phyloP scores from a whole-genome alignment of 2,797 vertebrate species.

The Spinus olivaceus region DNA sequence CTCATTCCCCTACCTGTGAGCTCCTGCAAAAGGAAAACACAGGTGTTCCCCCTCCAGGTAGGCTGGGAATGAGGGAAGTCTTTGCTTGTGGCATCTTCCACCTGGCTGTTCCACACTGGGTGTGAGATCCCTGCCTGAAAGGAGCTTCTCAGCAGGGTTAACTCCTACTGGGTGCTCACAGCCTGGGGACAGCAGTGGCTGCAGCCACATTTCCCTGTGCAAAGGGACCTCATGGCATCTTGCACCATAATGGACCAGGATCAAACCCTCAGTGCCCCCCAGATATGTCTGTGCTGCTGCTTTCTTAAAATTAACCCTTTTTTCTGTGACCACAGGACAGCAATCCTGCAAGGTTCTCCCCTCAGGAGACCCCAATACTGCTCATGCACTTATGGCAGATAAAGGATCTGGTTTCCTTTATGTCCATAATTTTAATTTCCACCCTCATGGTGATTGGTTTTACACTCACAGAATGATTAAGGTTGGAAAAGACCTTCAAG shows the following conservation, averaged over 20 bases:
- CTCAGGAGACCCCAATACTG: background rate
- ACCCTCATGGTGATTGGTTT: background rate
- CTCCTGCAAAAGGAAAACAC: background rate
- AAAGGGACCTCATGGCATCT: accelerated
- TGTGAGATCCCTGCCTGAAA: background rate
- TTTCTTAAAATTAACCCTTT: background rate
- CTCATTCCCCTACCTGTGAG: background rate
- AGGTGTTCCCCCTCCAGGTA: background rate
- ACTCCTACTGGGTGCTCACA: background rate
- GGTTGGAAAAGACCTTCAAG: background rate
- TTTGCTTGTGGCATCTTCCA: background rate
- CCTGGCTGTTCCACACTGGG: background rate
- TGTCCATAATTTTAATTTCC: background rate
- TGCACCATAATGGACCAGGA: accelerated
- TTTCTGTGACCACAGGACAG: background rate
- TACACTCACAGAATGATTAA: background rate
- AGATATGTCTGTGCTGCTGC: background rate
- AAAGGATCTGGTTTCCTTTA: background rate
- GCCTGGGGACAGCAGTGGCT: background rate
- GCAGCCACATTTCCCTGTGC: background rate
- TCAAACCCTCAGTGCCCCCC: background rate
- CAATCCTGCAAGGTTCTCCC: background rate
- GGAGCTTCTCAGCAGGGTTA: background rate
- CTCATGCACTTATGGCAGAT: background rate
- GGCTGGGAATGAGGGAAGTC: background rate